phyloP scores from a whole-genome alignment of 2,113 vertebrate genomes.

The Acinonyx jubatus region DNA sequence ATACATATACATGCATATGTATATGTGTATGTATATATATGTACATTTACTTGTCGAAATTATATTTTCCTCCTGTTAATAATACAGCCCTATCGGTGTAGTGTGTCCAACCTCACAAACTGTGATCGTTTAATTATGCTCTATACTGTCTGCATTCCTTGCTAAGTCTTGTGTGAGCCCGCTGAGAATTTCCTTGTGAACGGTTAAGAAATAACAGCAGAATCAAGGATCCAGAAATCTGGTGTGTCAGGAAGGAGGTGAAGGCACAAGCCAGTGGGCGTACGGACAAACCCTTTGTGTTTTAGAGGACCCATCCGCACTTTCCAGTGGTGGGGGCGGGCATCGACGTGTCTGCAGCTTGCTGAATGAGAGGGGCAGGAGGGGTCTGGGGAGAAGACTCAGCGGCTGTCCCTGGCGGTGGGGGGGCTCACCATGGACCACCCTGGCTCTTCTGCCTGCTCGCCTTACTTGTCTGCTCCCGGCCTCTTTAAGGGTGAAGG shows the following conservation, averaged over 20 bases:
- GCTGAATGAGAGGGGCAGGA: not conserved
- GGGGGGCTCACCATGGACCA: too few relatives aligned
- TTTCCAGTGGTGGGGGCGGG: not conserved
- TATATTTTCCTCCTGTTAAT: not conserved
- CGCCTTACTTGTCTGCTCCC: not conserved
- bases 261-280: not conserved
- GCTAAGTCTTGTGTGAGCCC: not conserved
- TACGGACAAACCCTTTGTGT: not conserved
- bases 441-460: not conserved
- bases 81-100: rapidly evolving
- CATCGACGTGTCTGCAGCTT: rapidly evolving
- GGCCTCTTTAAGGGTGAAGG: not conserved
- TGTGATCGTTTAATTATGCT: not conserved
- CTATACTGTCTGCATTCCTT: rapidly evolving
- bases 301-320: not conserved
- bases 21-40: not conserved
- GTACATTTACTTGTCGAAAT: not conserved
- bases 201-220: not conserved
- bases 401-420: not conserved
- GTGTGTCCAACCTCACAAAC: not conserved
- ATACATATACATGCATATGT: too few relatives aligned
- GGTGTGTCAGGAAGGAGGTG: not conserved
- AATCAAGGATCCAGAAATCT: not conserved
- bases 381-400: not conserved
- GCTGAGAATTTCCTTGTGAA: not conserved